Conservation (phyloP, 2,888 invertebrate species). For the Lysandra coridon region DNA sequence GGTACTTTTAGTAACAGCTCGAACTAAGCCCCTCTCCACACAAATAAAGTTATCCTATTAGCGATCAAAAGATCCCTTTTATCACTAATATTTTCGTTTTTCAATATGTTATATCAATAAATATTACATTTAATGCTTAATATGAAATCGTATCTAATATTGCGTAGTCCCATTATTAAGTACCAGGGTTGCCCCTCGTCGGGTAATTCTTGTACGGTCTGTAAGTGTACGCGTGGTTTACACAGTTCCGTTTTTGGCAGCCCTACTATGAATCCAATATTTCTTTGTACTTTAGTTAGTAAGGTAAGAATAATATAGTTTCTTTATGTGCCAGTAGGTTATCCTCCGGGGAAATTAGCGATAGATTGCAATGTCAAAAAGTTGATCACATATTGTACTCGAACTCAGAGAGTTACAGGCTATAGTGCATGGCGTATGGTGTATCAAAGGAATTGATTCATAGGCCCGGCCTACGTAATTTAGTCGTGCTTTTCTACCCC, state of each 20-base stretch:
- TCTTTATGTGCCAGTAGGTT: conserved; percentile 71
- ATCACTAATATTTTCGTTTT: neutral
- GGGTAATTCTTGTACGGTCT: neutral
- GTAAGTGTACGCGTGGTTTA: neutral
- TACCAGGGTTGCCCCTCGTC: neutral
- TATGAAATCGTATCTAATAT: conserved; percentile 20
- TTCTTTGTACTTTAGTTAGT: conserved; percentile 37
- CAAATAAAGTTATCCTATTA: neutral
- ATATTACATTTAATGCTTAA: conserved; percentile 28
- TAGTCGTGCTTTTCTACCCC: too few species aligned
- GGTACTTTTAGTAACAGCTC: neutral
- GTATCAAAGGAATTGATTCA: too few species aligned
- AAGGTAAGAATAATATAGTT: conserved; percentile 69
- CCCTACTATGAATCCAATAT: conserved; percentile 9
- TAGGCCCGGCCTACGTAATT: too few species aligned
- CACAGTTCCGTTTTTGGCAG: neutral
- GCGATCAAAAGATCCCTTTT: neutral
- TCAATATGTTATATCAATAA: neutral
- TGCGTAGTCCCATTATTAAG: conserved; percentile 12
- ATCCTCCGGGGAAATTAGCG: conserved; percentile 73
- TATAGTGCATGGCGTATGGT: neutral
- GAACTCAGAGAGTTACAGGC: conserved; percentile 41
- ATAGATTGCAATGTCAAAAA: conserved; percentile 74
- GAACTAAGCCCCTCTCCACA: neutral
- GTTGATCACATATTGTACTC: conserved; percentile 71